Evolutionary conservation across 2,113 vertebrate species (phyloP), one percentile per base, ranked within the genome.

Genomic region (Oceanites oceanicus): DNA sequence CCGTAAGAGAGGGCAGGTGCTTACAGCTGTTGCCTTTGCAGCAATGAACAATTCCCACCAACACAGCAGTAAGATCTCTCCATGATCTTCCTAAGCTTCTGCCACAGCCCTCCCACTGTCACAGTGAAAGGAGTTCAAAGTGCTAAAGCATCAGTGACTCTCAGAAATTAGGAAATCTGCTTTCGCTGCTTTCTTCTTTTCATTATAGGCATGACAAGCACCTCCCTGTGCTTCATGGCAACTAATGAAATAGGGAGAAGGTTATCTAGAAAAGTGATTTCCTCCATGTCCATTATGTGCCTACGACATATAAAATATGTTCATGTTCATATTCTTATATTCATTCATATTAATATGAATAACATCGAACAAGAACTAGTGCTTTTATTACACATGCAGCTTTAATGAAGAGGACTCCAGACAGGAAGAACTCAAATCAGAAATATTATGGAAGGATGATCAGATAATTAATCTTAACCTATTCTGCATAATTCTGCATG

Each of bases 401-500:
- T 94, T 74, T 86, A 94, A 93, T 40, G 50, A 92, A 95, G 50
- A 67, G 15, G 32, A 80, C 68, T 86, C 63, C 53, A 83, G 38
- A 55, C 16, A 74, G 59, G 30, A 92, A 55, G 34, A 72, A 84
- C 6, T 74, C 52, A 84, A 61, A 89, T 68, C 79, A 95, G 56
- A 95, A 93, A 77, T 38, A 65, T 15, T 84, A 78, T 5, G 7
- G 55, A 53, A 94, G 63, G 47, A 80, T 38, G 26, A 53, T 75
- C 55, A 76, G 59, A 49, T 38, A 86, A 84, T 72, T 81, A 92
- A 86, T 67, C 36, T 40, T 89, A 88, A 63, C 32, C n/a, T 92
- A 52, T 94, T 86, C 58, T 79, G 29, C 63, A 55, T 86, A 90
- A 88, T 90, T 79, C 38, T 74, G 26, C 61, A 79, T 23, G 7